Evolutionary conservation across 1,140 invertebrate genomes (phyloP).

Genomic region (Papilio glaucus): DNA sequence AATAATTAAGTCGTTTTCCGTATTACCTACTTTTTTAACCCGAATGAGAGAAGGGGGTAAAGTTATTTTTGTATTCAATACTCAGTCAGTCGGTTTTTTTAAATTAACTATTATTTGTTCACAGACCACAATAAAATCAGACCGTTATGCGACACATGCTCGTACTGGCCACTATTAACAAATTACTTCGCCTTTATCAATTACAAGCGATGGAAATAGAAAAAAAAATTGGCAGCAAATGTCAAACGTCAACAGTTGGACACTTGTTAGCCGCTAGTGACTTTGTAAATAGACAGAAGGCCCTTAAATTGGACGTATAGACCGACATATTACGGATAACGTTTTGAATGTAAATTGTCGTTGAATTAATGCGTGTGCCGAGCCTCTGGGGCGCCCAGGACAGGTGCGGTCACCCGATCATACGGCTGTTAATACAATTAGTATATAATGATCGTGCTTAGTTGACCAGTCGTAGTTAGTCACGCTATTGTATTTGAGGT

Average conservation of each 20-base stretch:
- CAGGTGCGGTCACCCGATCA: constrained; percentile 49
- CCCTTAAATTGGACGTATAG: constrained; percentile 57
- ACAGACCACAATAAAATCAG: not conserved
- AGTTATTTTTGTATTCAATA: too few species aligned
- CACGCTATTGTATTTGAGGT: constrained; percentile 14
- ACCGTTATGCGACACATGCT: not conserved
- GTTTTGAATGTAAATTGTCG: constrained; percentile 58
- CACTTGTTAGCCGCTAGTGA: constrained; percentile 38
- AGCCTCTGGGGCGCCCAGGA: constrained; percentile 43
- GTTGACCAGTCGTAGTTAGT: not conserved
- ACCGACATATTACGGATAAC: constrained; percentile 51
- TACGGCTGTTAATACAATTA: constrained; percentile 24
- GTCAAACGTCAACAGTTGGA: constrained; percentile 42
- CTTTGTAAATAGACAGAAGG: constrained; percentile 57
- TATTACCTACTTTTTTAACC: too few species aligned
- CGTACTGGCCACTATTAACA: constrained; percentile 21
- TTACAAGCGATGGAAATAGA: not conserved
- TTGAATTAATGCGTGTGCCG: constrained; percentile 51
- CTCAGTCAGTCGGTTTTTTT: too few species aligned
- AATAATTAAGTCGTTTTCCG: too few species aligned
- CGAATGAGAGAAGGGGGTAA: too few species aligned
- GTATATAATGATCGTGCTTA: not conserved
- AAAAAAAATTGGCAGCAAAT: constrained; percentile 43
- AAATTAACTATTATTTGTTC: not conserved
- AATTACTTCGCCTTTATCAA: constrained; percentile 22